A percentile compares a stretch with the other conserved stretches of the same genome.
These are phyloP conservation scores for Dichetophora obliterata DNA, from an alignment of 2,888 invertebrate species.

Conservation along the genomic window DNA sequence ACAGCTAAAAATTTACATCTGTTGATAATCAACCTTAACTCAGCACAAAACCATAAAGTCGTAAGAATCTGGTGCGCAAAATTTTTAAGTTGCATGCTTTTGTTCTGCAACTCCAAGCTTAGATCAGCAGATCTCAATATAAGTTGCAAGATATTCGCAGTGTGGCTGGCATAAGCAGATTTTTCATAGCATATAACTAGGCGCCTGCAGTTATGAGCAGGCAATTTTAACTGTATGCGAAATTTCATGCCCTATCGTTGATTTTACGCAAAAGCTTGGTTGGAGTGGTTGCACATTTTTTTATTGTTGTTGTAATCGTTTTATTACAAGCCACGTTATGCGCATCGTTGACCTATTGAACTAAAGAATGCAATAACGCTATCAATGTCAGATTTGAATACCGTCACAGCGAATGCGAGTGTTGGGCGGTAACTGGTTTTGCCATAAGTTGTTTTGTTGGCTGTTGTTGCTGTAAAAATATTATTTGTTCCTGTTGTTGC, in stretches of 20 bases:
- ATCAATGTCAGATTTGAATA: constrained; percentile 33
- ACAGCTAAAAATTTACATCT: too few relatives aligned
- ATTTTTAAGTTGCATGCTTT: too few relatives aligned
- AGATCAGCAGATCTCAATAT: background rate
- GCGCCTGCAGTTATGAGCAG: background rate
- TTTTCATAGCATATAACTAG: constrained; percentile 26
- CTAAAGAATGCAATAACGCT: constrained; percentile 51
- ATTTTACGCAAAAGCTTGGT: background rate
- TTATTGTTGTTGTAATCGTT: background rate
- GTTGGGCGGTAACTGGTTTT: constrained; percentile 26
- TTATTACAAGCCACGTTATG: background rate
- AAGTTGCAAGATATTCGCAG: background rate
- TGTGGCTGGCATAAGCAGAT: background rate
- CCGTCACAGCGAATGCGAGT: constrained; percentile 1
- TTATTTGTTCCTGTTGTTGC: background rate
- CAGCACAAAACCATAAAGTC: too few relatives aligned
- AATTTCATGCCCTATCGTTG: background rate
- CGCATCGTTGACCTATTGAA: constrained; percentile 69
- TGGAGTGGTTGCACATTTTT: background rate
- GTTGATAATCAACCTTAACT: too few relatives aligned
- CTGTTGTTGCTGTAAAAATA: background rate
- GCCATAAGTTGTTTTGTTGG: background rate
- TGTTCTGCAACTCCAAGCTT: too few relatives aligned
- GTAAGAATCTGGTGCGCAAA: too few relatives aligned
- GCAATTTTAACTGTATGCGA: background rate